These are phyloP conservation scores for Philypnodon macrostomus DNA, from an alignment of 2,797 vertebrate species.

Conservation along the genomic window DNA sequence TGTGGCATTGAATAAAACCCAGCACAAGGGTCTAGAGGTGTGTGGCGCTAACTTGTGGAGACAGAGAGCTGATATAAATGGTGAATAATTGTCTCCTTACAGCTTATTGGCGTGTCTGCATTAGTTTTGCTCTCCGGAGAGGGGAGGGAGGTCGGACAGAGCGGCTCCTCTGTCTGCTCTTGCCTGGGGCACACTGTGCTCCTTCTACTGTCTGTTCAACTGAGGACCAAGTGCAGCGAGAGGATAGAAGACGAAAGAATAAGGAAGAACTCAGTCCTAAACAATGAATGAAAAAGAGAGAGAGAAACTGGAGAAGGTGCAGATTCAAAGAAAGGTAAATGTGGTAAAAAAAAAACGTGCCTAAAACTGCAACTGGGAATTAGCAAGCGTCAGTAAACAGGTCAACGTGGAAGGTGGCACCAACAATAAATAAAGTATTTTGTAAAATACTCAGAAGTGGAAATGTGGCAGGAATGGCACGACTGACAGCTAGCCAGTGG, in stretches of 20 bases:
- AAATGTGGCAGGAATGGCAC: neutral
- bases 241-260: constrained; percentile 28
- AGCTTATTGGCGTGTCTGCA: constrained; percentile 62
- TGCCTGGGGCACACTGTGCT: constrained; percentile 63
- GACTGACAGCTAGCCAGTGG: constrained; percentile 16
- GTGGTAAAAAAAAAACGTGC: constrained; percentile 5
- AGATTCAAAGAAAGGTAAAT: constrained; percentile 10
- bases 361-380: constrained; percentile 5
- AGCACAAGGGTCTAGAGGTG: constrained; percentile 22
- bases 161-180: constrained; percentile 60
- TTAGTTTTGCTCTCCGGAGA: constrained; percentile 62
- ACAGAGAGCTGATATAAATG: constrained; percentile 57
- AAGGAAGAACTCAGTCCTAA: constrained; percentile 15
- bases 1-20: constrained; percentile 11
- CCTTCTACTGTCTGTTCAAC: constrained; percentile 63
- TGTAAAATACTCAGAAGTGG: neutral
- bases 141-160: constrained; percentile 58
- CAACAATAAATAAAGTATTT: neutral
- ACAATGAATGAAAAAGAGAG: constrained; percentile 4
- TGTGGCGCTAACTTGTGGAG: constrained; percentile 23
- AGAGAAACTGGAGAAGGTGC: neutral
- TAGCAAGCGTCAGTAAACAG: constrained; percentile 4
- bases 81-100: constrained; percentile 69
- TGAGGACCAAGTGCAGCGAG: constrained; percentile 43
- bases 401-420: neutral